Percentiles rank a stretch among this genome's conserved stretches.
Conservation (phyloP, 2,888 invertebrate species). For the Endomychus coccineus region DNA sequence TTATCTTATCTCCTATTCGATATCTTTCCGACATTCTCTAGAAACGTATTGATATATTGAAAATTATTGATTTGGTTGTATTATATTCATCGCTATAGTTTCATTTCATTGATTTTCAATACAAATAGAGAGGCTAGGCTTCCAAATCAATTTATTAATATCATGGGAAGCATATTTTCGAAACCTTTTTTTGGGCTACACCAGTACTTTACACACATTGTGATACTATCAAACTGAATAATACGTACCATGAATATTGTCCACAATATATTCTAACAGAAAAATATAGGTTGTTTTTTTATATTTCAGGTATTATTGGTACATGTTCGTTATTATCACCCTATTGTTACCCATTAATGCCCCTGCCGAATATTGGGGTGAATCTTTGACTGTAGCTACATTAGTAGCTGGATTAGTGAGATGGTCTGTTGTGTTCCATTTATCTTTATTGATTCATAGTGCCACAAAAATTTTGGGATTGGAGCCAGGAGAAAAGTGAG, state of each 20-base stretch:
- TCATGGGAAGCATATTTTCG: too few species aligned
- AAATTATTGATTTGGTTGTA: too few species aligned
- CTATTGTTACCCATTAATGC: constrained; percentile 66
- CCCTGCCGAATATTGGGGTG: constrained; percentile 73
- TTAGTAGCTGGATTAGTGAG: constrained; percentile 65
- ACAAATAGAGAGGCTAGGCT: too few species aligned
- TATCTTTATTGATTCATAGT: constrained; percentile 67
- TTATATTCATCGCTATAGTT: too few species aligned
- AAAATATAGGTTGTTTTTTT: not conserved
- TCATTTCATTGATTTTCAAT: too few species aligned
- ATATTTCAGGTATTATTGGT: constrained; percentile 57
- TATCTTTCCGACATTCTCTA: too few species aligned
- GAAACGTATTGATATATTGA: too few species aligned
- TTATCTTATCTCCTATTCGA: too few species aligned
- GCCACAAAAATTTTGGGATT: constrained; percentile 67
- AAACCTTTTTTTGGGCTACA: constrained; percentile 31
- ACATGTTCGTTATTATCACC: constrained; percentile 57
- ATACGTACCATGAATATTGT: too few species aligned
- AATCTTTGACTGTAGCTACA: constrained; percentile 53
- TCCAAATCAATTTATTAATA: too few species aligned
- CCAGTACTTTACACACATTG: too few species aligned
- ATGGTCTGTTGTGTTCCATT: constrained; percentile 56
- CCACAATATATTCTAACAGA: not conserved
- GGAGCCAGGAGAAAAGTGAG: constrained; percentile 62
- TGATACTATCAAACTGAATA: too few species aligned